Conservation (phyloP, 2,113 vertebrate species). For the Pelobates fuscus region DNA sequence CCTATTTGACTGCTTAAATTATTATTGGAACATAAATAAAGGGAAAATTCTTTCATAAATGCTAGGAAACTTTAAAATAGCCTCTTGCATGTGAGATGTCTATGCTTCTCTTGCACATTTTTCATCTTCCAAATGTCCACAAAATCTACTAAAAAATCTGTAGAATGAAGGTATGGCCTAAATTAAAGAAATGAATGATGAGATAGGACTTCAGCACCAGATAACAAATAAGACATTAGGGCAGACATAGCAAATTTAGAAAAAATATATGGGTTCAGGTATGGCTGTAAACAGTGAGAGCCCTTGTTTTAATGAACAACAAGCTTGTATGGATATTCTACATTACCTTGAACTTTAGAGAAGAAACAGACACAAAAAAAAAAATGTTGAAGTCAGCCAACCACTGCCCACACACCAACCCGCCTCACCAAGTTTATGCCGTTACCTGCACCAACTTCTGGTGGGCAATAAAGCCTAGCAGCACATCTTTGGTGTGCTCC, state of each 20-base stretch:
- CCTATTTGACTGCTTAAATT: no score
- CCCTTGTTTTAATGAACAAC: background rate
- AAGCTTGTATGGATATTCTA: background rate
- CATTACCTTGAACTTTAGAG: no score
- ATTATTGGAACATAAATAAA: no score
- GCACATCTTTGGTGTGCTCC: constrained; percentile 7
- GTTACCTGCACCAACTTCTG: background rate
- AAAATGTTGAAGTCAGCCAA: no score
- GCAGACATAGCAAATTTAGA: background rate
- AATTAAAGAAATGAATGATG: background rate
- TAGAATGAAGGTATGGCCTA: no score
- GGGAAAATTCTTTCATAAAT: no score
- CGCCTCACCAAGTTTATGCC: constrained; percentile 5
- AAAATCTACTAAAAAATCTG: no score
- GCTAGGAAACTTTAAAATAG: no score
- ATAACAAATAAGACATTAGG: background rate
- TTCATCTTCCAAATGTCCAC: background rate
- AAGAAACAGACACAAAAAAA: no score
- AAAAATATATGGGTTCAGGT: constrained; percentile 5
- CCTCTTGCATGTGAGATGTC: background rate
- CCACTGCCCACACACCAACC: background rate
- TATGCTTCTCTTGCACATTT: background rate
- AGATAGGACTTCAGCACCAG: background rate
- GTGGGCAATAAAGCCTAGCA: constrained; percentile 15
- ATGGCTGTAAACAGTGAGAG: constrained; percentile 19